A percentile compares a stretch with the other conserved stretches of the same genome.
Evolutionary conservation across 2,797 vertebrate species (phyloP).

Genomic region (Natrix natrix): DNA sequence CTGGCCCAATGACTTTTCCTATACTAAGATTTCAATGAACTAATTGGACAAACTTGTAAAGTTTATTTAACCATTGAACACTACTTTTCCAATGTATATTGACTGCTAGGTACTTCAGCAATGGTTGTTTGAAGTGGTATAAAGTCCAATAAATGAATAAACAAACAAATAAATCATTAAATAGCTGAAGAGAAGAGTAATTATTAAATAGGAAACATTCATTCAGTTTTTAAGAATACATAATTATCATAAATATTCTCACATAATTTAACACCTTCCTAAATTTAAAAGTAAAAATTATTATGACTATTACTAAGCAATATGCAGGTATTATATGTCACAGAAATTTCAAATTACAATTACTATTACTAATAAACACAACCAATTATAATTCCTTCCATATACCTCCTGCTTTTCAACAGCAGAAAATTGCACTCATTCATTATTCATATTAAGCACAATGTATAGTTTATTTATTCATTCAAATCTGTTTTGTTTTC

Average conservation of each 20-base stretch:
- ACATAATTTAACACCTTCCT: not conserved
- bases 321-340: not conserved
- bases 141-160: not conserved
- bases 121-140: not conserved
- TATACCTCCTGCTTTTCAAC: not conserved
- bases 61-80: not conserved
- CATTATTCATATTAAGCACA: not conserved
- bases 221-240: conserved; percentile 3
- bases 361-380: not conserved
- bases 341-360: not conserved
- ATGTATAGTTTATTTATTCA: not conserved
- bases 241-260: not conserved
- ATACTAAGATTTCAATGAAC: not conserved
- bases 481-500: not conserved
- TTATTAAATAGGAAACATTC: not conserved
- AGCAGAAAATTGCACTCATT: not conserved
- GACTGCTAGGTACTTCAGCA: not conserved
- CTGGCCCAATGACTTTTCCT: not conserved
- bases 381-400: not conserved
- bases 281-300: not conserved
- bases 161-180: not conserved
- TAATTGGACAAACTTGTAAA: not conserved
- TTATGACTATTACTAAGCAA: not conserved
- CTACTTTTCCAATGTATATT: not conserved
- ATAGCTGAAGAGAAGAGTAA: not conserved